Conservation (phyloP, 2,888 invertebrate genomes). For the Auanema freiburgensis region DNA sequence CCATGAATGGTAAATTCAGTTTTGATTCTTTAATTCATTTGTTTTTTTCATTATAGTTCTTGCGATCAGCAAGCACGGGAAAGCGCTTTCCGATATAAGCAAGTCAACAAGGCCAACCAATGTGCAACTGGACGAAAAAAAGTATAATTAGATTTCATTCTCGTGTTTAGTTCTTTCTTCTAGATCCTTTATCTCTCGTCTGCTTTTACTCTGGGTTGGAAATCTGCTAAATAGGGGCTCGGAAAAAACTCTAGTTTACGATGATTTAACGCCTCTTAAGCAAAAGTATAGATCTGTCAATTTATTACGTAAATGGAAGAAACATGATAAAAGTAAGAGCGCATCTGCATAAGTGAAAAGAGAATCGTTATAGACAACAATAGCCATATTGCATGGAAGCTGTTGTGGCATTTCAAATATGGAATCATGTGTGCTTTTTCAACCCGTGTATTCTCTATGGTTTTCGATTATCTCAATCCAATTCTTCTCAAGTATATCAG, state of each 20-base stretch:
- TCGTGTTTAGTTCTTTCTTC: neutral
- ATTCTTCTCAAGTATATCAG: slow-evolving; percentile 17
- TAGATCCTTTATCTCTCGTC: slow-evolving; percentile 14
- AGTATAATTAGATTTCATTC: neutral
- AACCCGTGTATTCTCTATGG: slow-evolving; percentile 6
- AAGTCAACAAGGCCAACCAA: slow-evolving; percentile 9
- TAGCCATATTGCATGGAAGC: slow-evolving; percentile 2
- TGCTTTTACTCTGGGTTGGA: slow-evolving; percentile 16
- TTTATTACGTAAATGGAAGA: slow-evolving; percentile 14
- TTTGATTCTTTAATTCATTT: slow-evolving; percentile 1
- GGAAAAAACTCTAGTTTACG: slow-evolving; percentile 10
- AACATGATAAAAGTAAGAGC: slow-evolving; percentile 4
- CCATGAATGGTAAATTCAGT: slow-evolving; percentile 16
- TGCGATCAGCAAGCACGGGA: slow-evolving; percentile 10
- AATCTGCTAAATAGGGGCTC: slow-evolving; percentile 11
- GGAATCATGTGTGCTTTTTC: slow-evolving; percentile 2
- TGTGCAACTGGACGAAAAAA: neutral
- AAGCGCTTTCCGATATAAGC: slow-evolving; percentile 16
- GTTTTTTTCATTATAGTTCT: slow-evolving; percentile 6
- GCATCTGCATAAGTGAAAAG: neutral
- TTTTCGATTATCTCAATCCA: slow-evolving; percentile 18
- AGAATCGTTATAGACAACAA: neutral
- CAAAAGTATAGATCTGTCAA: slow-evolving; percentile 19
- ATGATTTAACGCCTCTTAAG: slow-evolving; percentile 14
- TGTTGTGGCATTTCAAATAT: slow-evolving; percentile 15